Percentiles rank a stretch among this genome's conserved stretches.
Evolutionary conservation across 2,888 invertebrate genomes (phyloP).

Genomic region (Oscheius onirici): DNA sequence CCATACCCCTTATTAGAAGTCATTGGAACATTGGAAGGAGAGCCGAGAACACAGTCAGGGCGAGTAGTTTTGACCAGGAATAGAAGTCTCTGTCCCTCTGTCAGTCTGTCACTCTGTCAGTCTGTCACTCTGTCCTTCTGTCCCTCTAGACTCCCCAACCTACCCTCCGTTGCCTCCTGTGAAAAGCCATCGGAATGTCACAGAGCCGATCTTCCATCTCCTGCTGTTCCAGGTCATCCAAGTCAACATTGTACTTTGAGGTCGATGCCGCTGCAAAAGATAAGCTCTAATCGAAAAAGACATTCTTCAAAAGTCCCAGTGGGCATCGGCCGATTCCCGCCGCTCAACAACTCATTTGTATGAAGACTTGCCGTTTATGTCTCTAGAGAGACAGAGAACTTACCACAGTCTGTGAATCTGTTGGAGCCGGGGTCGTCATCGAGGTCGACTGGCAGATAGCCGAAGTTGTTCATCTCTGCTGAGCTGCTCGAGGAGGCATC

Average conservation of each 20-base stretch:
- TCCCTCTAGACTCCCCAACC: background rate
- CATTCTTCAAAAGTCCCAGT: slow-evolving; percentile 13
- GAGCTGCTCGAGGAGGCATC: slow-evolving; percentile 37
- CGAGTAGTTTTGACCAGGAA: no score
- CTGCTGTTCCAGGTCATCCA: slow-evolving; percentile 61
- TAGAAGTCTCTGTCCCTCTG: no score
- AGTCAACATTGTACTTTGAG: slow-evolving; percentile 11
- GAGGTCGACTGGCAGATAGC: slow-evolving; percentile 37
- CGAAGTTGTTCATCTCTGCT: slow-evolving; percentile 33
- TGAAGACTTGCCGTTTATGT: background rate
- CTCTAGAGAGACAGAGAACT: slow-evolving; percentile 1
- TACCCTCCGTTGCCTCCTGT: slow-evolving; percentile 60
- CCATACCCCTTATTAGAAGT: no score
- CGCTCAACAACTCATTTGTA: slow-evolving; percentile 22
- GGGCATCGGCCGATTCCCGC: background rate
- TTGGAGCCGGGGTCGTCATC: slow-evolving; percentile 25
- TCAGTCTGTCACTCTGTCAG: no score
- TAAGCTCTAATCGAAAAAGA: slow-evolving; percentile 22
- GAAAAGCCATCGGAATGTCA: slow-evolving; percentile 64
- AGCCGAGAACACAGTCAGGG: no score
- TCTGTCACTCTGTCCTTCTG: background rate
- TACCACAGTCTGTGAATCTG: slow-evolving; percentile 28
- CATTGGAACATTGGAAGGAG: no score
- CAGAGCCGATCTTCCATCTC: slow-evolving; percentile 66
- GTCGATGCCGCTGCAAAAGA: slow-evolving; percentile 30